Base-by-base conservation (phyloP, 2,797 vertebrate species). In the Syndactyla subalaris region DNA sequence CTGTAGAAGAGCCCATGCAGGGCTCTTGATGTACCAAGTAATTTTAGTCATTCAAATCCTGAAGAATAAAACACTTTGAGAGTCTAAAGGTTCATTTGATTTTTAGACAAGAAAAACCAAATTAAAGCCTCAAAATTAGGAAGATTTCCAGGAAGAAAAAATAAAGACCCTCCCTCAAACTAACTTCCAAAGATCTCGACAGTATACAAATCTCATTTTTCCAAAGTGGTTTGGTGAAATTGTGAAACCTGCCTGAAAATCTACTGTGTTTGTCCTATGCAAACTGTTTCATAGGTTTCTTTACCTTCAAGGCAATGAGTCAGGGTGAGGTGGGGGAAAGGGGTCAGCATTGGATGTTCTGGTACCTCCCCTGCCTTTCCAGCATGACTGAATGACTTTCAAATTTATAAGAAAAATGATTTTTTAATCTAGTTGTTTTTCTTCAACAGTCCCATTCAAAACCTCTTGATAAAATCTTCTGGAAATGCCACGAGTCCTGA, bases 391-490 rank as follows among this genome's bases (percentile, higher is more conserved):
- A 74, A 84, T 41, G 10, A 38, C 20, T 95, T 91, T 70, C 10
- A 85, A 71, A 71, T 81, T 87, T 92, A 39, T 72, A 83, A 80
- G 46, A 82, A 87, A 90, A 72, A 23, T 14, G 0, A 1, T 43
- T 43, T 84, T 75, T 14, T 21, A 49, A 74, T 58, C n/a, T 81
- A 82, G 67, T 67, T 93, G 61, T 86, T 91, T 93, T 96, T 75
- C 65, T 80, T 85, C 65, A 74, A 72, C n/a, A 38, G 8, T 18
- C 16, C 9, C 36, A 57, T 79, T 82, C 41, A 78, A 93, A 93
- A 82, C 34, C 22, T 85, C 52, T 83, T 83, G 74, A 90, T 52
- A 86, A 89, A 81, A 93, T 89, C 61, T 68, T 82, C 71, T 90
- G 94, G 96, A 96, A 96, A 94, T 77, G 85, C n/a, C 80, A 41